Base-by-base conservation (phyloP, 2,797 vertebrate species). In the Poliocrania exsul region DNA sequence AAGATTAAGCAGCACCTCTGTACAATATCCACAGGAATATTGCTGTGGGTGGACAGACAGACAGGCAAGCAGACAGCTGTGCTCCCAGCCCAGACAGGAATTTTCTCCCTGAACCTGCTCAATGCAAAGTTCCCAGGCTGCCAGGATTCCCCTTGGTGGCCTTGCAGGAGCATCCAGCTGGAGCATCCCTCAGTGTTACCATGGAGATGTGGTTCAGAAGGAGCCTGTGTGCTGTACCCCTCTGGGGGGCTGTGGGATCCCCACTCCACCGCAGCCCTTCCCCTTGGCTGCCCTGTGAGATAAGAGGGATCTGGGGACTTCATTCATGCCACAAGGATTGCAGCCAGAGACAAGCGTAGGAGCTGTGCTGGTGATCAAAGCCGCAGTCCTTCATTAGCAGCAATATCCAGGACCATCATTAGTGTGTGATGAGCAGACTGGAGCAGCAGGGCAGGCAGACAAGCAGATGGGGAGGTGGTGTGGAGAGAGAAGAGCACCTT, bases 171-270 rank as follows among this genome's bases (percentile, higher is more conserved):
- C 18, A 74, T 42, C 90, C 47, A 29, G 18, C 58, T 84, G 49
- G 46, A 70, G 31, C 61, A 67, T 50, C 80, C 12, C 0, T 89
- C 88, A 65, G 24, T 15, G 60, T 95, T 95, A 86, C 95, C 96
- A 94, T 94, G 92, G 97, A 85, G 88, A 96, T 16, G 20, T 12
- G 23, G 57, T 29, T 90, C 85, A 61, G 81, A 73, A 92, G 81
- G 17, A 91, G 26, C 57, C 49, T 2, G 8, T 40, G 70, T 16
- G 57, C 54, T 62, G 17, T 28, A 35, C 23, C 44, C 24, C 20
- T 16, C 26, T 2, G 4, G 18, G 33, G 46, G 11, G 14, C 16
- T 28, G 44, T 5, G 1, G 40, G 65, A 86, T 21, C 38, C 70
- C 28, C 6, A 2, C 29, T 23, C 38, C 47, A 24, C 14, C 1